These are phyloP conservation scores for Cydia amplana DNA, from an alignment of 1,140 invertebrate genomes.

Conservation along the genomic window DNA sequence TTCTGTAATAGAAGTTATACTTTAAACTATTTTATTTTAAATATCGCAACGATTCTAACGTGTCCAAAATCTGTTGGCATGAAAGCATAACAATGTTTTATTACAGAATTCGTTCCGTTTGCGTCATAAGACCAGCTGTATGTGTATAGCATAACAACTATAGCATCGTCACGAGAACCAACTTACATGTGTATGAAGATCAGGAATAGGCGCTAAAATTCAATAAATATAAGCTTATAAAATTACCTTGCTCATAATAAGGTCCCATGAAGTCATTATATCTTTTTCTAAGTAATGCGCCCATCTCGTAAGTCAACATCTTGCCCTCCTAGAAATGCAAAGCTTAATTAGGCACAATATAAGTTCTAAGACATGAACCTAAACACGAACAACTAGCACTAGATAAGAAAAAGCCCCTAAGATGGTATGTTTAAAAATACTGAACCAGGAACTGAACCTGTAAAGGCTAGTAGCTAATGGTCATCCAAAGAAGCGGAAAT, in stretches of 20 bases:
- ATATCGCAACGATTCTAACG: too few species aligned
- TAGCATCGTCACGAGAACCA: too few species aligned
- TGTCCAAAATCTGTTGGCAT: too few species aligned
- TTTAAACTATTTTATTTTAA: too few species aligned
- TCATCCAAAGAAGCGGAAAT: neutral
- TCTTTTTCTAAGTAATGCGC: slow-evolving; percentile 80
- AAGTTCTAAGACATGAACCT: neutral
- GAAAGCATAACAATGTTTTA: too few species aligned
- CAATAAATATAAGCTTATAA: neutral
- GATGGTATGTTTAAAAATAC: neutral
- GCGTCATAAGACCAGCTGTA: slow-evolving; percentile 24
- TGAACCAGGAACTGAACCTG: neutral
- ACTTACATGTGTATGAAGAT: too few species aligned
- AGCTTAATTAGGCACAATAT: neutral
- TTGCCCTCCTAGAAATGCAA: slow-evolving; percentile 78
- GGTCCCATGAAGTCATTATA: slow-evolving; percentile 80
- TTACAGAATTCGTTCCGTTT: neutral
- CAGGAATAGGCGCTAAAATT: neutral
- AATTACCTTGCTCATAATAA: slow-evolving; percentile 77
- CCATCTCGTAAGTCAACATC: slow-evolving; percentile 81
- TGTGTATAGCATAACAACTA: slow-evolving; percentile 9
- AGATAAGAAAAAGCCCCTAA: too few species aligned
- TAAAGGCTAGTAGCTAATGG: neutral
- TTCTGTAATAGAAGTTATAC: slow-evolving; percentile 42
- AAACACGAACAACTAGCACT: too few species aligned